Base-by-base conservation (phyloP, 1,140 invertebrate genomes). In the Tribolium madens region DNA sequence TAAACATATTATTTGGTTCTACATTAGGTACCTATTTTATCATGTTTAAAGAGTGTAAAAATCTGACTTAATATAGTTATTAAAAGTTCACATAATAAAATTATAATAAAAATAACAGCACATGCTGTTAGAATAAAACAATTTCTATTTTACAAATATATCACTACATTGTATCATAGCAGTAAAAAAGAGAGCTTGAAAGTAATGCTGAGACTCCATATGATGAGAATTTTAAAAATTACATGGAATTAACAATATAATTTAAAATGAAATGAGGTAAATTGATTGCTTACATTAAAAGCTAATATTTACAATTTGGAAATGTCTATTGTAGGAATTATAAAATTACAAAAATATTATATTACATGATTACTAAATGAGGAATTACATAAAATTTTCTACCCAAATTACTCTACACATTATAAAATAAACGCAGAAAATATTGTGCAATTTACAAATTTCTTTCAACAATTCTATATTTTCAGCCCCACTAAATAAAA, bases 121-220 rank as follows among this genome's bases (percentile, higher is more conserved):
- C 57, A 15, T 12, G 17, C 36, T 21, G 18, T 53, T 74, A 1
- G 50, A 13, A 48, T 71, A 71, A 46, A 52, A 52, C 31, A 53
- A 60, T 64, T 64, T 42, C 57, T 31, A 33, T 33, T 64, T 12
- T 64, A 15, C 48, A 72, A 71, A 72, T 36, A 76, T 71, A 77
- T 77, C 21, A 77, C 76, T 74, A 77, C 26, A 64, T 52, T 73
- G 21, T 5, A 26, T 71, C 10, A 72, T 36, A 74, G 57, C 47
- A 77, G 76, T 72, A 52, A 77, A 47, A 69, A 73, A 77, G 76
- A 77, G 76, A 77, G 76, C 76, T 77, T 77, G 76, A 77, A 77
- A 76, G 31, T 72, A 18, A 48, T 33, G 48, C 33, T 73, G 46
- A 52, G 50, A 46, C 33, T 52, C 50, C 33, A 57, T 9, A 47